Conservation (phyloP, 2,888 invertebrate genomes). For the Drosophila neoperkinsi region DNA sequence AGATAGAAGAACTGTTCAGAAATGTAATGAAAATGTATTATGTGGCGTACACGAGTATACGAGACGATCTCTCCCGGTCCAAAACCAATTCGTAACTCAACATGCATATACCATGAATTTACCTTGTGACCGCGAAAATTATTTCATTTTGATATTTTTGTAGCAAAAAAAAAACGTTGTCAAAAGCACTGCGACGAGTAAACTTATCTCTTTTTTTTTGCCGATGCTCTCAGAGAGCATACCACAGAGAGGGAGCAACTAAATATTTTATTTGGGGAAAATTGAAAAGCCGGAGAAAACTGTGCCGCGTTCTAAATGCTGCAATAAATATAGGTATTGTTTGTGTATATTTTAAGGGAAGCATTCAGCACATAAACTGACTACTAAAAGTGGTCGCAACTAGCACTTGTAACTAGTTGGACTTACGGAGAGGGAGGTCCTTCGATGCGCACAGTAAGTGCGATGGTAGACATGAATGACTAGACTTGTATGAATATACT, state of each 20-base stretch:
- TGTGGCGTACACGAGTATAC: constrained; percentile 84
- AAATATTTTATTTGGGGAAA: constrained; percentile 14
- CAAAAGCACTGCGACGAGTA: constrained; percentile 74
- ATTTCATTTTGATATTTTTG: constrained; percentile 84
- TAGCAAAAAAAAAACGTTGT: constrained; percentile 69
- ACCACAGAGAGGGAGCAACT: constrained; percentile 4
- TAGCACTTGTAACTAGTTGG: too few species aligned
- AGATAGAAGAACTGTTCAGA: constrained; percentile 22
- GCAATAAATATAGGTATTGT: neutral
- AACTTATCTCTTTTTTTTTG: constrained; percentile 46
- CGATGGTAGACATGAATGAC: too few species aligned
- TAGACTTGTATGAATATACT: too few species aligned
- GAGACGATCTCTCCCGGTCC: constrained; percentile 86
- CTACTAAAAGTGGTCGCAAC: too few species aligned
- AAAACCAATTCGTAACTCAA: constrained; percentile 86
- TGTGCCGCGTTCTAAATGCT: neutral
- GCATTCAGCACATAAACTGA: too few species aligned
- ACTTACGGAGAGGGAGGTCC: too few species aligned
- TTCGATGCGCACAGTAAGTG: too few species aligned
- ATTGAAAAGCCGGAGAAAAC: constrained; percentile 8
- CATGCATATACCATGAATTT: constrained; percentile 85
- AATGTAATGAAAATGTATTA: constrained; percentile 29
- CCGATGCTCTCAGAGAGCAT: constrained; percentile 20
- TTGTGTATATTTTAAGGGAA: too few species aligned
- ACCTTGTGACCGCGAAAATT: constrained; percentile 86